These are phyloP conservation scores for Zonitis immaculata DNA, from an alignment of 2,888 invertebrate genomes.

Conservation along the genomic window DNA sequence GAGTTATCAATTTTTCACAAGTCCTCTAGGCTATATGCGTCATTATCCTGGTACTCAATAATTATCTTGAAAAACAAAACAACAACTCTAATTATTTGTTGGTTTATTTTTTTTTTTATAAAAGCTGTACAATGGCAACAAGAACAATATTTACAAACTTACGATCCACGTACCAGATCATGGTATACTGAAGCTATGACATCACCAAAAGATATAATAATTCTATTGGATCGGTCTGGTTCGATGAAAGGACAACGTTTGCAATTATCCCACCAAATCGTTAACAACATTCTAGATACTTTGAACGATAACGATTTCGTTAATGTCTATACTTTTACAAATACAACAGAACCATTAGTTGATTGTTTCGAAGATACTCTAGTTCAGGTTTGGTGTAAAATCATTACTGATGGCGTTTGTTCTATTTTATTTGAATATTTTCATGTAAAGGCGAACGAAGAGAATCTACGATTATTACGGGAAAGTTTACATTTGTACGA, in stretches of 20 bases:
- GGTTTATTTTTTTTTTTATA: too few species aligned
- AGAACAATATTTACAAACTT: slow-evolving; percentile 59
- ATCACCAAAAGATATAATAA: slow-evolving; percentile 89
- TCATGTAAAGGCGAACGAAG: too few species aligned
- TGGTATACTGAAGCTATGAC: slow-evolving; percentile 99
- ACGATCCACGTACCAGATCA: slow-evolving; percentile 87
- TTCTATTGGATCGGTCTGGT: slow-evolving; percentile 63
- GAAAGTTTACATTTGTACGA: slow-evolving; percentile 39
- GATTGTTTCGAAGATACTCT: slow-evolving; percentile 77
- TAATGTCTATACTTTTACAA: slow-evolving; percentile 89
- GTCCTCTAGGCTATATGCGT: slow-evolving; percentile 92
- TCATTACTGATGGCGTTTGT: too few species aligned
- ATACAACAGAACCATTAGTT: slow-evolving; percentile 72
- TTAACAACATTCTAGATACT: slow-evolving; percentile 87
- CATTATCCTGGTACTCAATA: slow-evolving; percentile 95
- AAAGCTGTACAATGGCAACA: slow-evolving; percentile 66
- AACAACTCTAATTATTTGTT: too few species aligned
- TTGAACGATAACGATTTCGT: slow-evolving; percentile 97
- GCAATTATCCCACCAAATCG: slow-evolving; percentile 82
- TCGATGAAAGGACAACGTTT: slow-evolving; percentile 62
- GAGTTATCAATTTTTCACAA: slow-evolving; percentile 98
- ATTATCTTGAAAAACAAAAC: too few species aligned
- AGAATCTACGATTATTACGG: slow-evolving; percentile 44
- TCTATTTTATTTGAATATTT: too few species aligned
- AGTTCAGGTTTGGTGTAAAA: too few species aligned